Conservation (phyloP, 1,140 invertebrate species). For the Cydia amplana region DNA sequence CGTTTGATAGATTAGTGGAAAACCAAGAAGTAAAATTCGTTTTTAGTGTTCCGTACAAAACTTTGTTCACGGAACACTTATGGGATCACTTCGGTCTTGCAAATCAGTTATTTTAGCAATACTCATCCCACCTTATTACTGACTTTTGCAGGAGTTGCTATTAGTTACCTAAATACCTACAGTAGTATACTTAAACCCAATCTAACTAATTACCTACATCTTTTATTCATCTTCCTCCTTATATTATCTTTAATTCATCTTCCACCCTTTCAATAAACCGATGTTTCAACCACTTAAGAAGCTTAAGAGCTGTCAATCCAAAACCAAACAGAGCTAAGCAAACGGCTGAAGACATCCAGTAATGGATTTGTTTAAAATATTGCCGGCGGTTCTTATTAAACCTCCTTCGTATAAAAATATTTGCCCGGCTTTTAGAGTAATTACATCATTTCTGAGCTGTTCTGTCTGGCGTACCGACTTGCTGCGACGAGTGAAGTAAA, state of each 20-base stretch:
- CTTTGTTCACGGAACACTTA: too few species aligned
- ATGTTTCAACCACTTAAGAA: not conserved
- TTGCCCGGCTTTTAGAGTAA: constrained; percentile 69
- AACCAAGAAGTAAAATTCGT: too few species aligned
- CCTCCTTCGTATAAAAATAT: constrained; percentile 64
- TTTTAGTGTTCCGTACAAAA: too few species aligned
- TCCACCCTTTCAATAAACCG: not conserved
- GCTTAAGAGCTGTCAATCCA: constrained; percentile 1
- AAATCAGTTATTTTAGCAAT: too few species aligned
- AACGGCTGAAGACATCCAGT: constrained; percentile 12
- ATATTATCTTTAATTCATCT: not conserved
- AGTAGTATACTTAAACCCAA: too few species aligned
- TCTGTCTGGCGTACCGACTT: constrained; percentile 38
- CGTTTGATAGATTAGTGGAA: too few species aligned
- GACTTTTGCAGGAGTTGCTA: too few species aligned
- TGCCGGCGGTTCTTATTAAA: constrained; percentile 46
- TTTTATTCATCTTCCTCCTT: not conserved
- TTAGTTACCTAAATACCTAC: too few species aligned
- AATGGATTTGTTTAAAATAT: constrained; percentile 63
- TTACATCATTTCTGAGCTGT: constrained; percentile 56
- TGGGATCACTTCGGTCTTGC: too few species aligned
- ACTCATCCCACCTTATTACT: too few species aligned
- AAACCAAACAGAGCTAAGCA: constrained; percentile 24
- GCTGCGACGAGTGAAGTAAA: constrained; percentile 38
- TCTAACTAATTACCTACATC: not conserved